Percentiles rank a stretch among this genome's conserved stretches.
Conservation (phyloP, 2,113 vertebrate species). For the Erythrocercus mccallii region DNA sequence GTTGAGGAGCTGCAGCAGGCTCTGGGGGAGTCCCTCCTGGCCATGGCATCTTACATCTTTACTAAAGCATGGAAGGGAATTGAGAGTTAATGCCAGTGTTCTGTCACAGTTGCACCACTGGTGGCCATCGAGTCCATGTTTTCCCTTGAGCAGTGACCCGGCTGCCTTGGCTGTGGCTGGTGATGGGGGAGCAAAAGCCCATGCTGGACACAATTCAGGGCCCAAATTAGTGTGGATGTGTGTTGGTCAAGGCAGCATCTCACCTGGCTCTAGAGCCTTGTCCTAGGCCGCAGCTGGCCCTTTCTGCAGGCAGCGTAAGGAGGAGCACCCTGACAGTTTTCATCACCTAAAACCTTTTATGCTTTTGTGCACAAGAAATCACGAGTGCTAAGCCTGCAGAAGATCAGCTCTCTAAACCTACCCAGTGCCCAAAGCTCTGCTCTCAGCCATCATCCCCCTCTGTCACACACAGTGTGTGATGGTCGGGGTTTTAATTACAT, state of each 20-base stretch:
- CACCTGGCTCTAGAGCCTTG: background rate
- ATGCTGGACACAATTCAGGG: accelerated
- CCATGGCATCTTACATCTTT: background rate
- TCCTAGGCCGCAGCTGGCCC: background rate
- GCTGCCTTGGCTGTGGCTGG: background rate
- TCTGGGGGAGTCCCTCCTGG: background rate
- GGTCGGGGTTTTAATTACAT: background rate
- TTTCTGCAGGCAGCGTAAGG: accelerated
- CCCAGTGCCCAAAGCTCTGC: background rate
- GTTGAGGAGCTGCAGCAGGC: background rate
- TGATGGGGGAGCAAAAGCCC: accelerated
- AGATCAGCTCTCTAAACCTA: background rate
- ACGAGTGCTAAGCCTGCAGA: background rate
- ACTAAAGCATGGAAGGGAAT: background rate
- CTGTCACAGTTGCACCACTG: accelerated
- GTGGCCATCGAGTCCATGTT: accelerated
- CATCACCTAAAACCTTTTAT: background rate
- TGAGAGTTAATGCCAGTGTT: background rate
- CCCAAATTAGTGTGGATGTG: background rate
- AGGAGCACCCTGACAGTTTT: background rate
- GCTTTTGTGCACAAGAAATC: background rate
- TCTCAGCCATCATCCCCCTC: background rate
- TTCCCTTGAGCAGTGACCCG: accelerated
- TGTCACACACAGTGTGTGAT: accelerated
- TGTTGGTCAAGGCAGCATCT: background rate